phyloP scores from a whole-genome alignment of 2,797 vertebrate species.

The Crenuchus spilurus region DNA sequence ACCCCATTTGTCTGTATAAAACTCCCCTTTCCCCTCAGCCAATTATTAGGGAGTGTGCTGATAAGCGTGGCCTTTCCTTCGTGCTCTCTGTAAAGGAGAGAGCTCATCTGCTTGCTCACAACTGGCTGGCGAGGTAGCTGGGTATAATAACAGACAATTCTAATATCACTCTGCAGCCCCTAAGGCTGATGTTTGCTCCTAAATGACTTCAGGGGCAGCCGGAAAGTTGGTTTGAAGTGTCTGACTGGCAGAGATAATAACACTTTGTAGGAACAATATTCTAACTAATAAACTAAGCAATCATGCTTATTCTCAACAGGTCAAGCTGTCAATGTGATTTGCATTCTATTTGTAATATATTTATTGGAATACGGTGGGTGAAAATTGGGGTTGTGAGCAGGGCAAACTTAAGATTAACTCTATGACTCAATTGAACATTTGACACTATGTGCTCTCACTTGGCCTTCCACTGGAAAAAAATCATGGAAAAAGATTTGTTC shows the following conservation, averaged over 20 bases:
- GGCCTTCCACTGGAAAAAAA: conserved; percentile 7
- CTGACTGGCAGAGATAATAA: conserved; percentile 42
- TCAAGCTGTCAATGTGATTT: conserved; percentile 11
- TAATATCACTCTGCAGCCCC: conserved; percentile 27
- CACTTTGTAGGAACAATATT: conserved; percentile 22
- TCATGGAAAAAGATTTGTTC: neutral
- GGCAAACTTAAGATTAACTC: conserved; percentile 40
- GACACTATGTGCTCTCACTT: conserved; percentile 16
- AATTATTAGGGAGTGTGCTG: conserved; percentile 31
- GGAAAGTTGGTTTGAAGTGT: conserved; percentile 32
- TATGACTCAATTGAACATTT: conserved; percentile 37
- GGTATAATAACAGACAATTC: conserved; percentile 37
- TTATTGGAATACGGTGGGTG: neutral
- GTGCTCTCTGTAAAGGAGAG: conserved; percentile 27
- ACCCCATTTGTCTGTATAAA: conserved; percentile 37
- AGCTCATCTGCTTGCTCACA: conserved; percentile 35
- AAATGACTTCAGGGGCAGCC: conserved; percentile 34
- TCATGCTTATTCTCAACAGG: conserved; percentile 26
- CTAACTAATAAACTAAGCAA: conserved; percentile 32
- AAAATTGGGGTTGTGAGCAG: conserved; percentile 42
- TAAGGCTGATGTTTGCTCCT: conserved; percentile 19
- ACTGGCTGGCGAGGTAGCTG: conserved; percentile 26
- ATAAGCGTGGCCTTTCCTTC: conserved; percentile 38
- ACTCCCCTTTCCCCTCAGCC: conserved; percentile 29
- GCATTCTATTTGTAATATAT: conserved; percentile 36